These are phyloP conservation scores for Strigamia crassipes DNA, from an alignment of 2,888 invertebrate genomes.

Conservation along the genomic window DNA sequence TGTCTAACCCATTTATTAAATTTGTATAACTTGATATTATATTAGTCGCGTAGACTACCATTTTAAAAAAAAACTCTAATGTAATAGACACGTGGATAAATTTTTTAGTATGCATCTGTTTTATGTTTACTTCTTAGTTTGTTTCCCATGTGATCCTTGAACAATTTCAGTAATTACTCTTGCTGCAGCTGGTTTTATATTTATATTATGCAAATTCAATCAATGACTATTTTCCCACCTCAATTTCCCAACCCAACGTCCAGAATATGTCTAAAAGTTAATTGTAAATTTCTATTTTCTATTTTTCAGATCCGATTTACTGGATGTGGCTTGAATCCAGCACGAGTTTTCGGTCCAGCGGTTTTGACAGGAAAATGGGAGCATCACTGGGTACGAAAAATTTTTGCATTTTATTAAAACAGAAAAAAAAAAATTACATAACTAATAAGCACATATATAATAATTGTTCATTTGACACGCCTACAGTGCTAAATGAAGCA, in stretches of 20 bases:
- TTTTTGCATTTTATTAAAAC: neutral
- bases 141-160: neutral
- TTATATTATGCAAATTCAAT: neutral
- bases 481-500: neutral
- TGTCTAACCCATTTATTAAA: neutral
- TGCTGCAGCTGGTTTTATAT: neutral
- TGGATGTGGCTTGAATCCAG: constrained; percentile 91
- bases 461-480: neutral
- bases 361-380: constrained; percentile 74
- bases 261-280: neutral
- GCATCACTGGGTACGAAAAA: constrained; percentile 76
- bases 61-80: neutral
- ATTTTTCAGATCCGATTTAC: constrained; percentile 68
- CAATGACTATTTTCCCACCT: neutral
- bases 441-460: neutral
- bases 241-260: neutral
- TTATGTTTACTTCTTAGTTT: neutral
- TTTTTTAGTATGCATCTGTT: neutral
- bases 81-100: neutral
- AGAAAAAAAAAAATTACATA: neutral
- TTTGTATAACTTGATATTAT: neutral
- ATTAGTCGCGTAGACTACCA: neutral
- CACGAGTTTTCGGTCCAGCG: constrained; percentile 84
- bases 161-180: neutral
- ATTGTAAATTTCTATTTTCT: constrained; percentile 52